A percentile compares a stretch with the other conserved stretches of the same genome.
Evolutionary conservation across 2,888 invertebrate species (phyloP).

Genomic region (Chrysopilus asiliformis): DNA sequence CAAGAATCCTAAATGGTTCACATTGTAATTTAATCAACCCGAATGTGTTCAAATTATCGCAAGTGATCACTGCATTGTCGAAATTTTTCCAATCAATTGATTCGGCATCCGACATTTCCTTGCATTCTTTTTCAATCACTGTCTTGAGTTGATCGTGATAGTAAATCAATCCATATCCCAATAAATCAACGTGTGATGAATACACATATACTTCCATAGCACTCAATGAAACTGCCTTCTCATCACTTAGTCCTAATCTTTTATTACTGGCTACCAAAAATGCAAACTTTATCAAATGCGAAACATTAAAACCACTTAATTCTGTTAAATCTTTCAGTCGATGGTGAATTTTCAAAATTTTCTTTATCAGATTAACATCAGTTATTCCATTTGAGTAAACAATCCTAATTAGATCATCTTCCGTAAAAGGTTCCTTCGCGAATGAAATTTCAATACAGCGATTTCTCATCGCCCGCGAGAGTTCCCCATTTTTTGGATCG

Average conservation of each 20-base stretch:
- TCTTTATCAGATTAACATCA: constrained; percentile 32
- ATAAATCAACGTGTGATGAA: constrained; percentile 27
- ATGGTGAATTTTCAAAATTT: constrained; percentile 39
- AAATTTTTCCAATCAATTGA: constrained; percentile 17
- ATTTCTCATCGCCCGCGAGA: constrained; percentile 97
- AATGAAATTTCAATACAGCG: constrained; percentile 77
- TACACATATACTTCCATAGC: constrained; percentile 35
- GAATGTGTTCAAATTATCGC: constrained; percentile 23
- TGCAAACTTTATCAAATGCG: constrained; percentile 30
- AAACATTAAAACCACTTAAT: constrained; percentile 27
- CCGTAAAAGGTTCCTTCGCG: constrained; percentile 30
- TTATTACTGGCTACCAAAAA: constrained; percentile 29
- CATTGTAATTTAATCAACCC: constrained; percentile 27
- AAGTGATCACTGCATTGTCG: constrained; percentile 22
- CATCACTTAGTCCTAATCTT: constrained; percentile 25
- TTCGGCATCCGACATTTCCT: constrained; percentile 9
- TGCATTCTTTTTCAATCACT: constrained; percentile 21
- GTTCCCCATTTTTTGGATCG: constrained; percentile 90
- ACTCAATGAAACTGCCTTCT: constrained; percentile 29
- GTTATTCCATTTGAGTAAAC: constrained; percentile 39
- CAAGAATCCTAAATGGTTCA: constrained; percentile 23
- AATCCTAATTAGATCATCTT: constrained; percentile 41
- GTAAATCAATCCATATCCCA: constrained; percentile 31
- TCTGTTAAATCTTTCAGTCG: constrained; percentile 25
- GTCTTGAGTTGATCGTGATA: constrained; percentile 31